Evolutionary conservation across 2,888 invertebrate genomes (phyloP).

Genomic region (Callinectes sapidus): DNA sequence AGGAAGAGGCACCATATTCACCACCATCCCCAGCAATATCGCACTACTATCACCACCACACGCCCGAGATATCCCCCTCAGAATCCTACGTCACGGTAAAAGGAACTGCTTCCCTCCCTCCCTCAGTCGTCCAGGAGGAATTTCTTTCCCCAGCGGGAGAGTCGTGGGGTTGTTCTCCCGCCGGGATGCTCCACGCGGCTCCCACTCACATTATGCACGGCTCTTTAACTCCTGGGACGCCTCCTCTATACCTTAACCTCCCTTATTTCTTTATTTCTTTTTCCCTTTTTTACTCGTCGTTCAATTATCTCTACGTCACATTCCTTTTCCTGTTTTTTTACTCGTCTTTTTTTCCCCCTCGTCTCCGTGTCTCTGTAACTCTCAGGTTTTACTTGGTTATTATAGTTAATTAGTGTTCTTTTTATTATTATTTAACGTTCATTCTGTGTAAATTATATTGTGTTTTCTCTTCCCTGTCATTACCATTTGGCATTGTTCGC

Average conservation of each 20-base stretch:
- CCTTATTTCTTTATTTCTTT: conserved; percentile 8
- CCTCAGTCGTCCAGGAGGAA: not conserved
- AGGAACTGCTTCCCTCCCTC: conserved; percentile 11
- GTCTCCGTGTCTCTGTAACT: not conserved
- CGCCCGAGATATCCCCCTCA: not conserved
- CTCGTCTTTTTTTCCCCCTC: not conserved
- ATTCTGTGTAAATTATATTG: not conserved
- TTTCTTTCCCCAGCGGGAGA: conserved; percentile 20
- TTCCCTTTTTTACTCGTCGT: not conserved
- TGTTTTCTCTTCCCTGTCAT: not conserved
- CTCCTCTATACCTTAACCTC: not conserved
- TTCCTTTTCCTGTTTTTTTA: not conserved
- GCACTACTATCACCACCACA: not conserved
- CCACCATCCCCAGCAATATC: not conserved
- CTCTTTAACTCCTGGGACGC: conserved; percentile 18
- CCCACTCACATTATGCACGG: conserved; percentile 24
- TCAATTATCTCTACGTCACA: conserved; percentile 17
- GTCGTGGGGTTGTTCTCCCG: not conserved
- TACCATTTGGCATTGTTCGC: not conserved
- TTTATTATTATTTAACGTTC: not conserved
- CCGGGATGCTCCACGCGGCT: not conserved
- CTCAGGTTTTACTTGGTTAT: not conserved
- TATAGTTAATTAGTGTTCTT: conserved; percentile 3
- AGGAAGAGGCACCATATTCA: not conserved
- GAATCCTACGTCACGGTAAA: not conserved